phyloP scores from a whole-genome alignment of 2,113 vertebrate species.

The Anser brachyrhynchus region DNA sequence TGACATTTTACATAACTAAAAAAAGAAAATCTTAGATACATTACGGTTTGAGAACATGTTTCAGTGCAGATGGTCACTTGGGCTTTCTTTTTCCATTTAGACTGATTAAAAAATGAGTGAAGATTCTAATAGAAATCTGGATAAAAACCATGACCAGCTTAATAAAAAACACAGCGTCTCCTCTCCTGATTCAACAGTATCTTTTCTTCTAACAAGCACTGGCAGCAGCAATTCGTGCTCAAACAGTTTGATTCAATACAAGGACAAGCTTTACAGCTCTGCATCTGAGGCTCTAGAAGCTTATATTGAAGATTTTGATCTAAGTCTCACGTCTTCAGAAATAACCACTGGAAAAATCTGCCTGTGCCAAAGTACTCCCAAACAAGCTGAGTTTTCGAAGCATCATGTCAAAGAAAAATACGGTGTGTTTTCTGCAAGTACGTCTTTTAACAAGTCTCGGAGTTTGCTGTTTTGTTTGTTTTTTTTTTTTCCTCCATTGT shows the following conservation, averaged over 20 bases:
- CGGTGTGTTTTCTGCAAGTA: slow-evolving; percentile 26
- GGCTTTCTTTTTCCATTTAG: background rate
- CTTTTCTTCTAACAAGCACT: slow-evolving; percentile 80
- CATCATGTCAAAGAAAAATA: background rate
- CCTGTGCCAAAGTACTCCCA: background rate
- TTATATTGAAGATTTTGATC: slow-evolving; percentile 89
- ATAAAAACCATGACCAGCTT: slow-evolving; percentile 61
- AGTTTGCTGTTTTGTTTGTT: background rate
- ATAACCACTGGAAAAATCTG: slow-evolving; percentile 60
- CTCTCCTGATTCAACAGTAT: slow-evolving; percentile 83
- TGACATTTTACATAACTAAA: background rate
- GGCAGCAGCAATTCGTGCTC: slow-evolving; percentile 20
- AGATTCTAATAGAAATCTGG: background rate
- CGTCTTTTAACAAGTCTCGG: background rate
- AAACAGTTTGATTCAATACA: slow-evolving; percentile 74
- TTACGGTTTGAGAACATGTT: background rate
- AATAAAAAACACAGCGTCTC: background rate
- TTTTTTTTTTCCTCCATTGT: background rate
- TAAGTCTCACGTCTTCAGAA: slow-evolving; percentile 31
- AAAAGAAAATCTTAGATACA: fast-evolving
- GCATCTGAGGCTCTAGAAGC: slow-evolving; percentile 88
- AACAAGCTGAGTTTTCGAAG: background rate
- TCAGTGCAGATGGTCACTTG: background rate
- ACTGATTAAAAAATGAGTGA: slow-evolving; percentile 27
- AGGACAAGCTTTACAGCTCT: slow-evolving; percentile 81